These are phyloP conservation scores for Acanthurus lineatus DNA, from an alignment of 2,797 vertebrate genomes.

Conservation along the genomic window DNA sequence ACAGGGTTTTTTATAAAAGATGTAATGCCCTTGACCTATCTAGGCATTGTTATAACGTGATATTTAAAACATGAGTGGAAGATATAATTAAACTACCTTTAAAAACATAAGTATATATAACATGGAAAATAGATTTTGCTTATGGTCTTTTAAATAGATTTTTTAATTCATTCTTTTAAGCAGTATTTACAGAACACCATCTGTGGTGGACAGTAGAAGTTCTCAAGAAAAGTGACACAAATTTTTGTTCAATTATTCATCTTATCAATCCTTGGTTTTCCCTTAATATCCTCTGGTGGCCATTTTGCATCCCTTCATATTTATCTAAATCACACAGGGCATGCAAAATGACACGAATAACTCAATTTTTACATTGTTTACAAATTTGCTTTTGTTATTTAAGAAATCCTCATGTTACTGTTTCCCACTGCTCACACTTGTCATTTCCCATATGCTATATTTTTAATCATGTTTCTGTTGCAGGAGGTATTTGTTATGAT, in stretches of 20 bases:
- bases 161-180: too few species aligned
- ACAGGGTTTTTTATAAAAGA: conserved; percentile 2
- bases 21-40: neutral
- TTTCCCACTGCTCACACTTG: conserved; percentile 3
- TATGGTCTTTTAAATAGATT: too few species aligned
- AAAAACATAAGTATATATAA: neutral
- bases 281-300: neutral
- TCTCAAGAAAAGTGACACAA: neutral
- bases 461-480: conserved; percentile 69
- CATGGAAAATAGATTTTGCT: neutral
- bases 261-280: conserved; percentile 4
- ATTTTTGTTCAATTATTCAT: conserved; percentile 2
- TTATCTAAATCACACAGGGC: conserved; percentile 1
- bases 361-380: conserved; percentile 11
- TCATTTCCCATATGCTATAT: conserved; percentile 47
- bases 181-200: too few species aligned
- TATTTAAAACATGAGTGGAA: neutral
- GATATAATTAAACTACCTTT: neutral
- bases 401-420: conserved; percentile 13
- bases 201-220: neutral
- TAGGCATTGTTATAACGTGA: neutral
- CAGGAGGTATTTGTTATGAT: conserved; percentile 55
- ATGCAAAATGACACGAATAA: conserved; percentile 36
- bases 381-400: conserved; percentile 6
- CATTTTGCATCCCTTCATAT: conserved; percentile 51